Percentiles rank a stretch among this genome's conserved stretches.
These are phyloP conservation scores for Glossophaga mutica DNA, from an alignment of 2,797 vertebrate species.

Conservation along the genomic window DNA sequence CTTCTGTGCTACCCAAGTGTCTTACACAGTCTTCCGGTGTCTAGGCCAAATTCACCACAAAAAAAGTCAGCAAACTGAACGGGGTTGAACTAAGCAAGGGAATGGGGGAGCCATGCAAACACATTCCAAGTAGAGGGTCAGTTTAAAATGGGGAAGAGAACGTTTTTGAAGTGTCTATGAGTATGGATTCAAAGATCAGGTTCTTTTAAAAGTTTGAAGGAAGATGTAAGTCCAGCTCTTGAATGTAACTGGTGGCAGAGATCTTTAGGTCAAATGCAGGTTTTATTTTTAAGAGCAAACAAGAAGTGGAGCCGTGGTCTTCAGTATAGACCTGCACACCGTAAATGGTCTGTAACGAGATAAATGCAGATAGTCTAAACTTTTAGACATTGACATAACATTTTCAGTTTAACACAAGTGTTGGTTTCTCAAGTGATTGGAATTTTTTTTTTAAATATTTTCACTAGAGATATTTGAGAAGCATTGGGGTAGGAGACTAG, in stretches of 20 bases:
- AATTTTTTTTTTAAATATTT: background rate
- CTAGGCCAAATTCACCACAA: slow-evolving; percentile 7
- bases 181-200: background rate
- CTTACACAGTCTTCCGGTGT: background rate
- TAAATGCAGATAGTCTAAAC: background rate
- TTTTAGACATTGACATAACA: background rate
- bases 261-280: background rate
- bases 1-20: background rate
- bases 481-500: background rate
- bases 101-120: background rate
- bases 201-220: slow-evolving; percentile 35
- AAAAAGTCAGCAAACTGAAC: background rate
- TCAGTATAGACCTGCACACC: background rate
- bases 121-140: background rate
- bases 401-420: background rate
- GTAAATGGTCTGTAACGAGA: background rate
- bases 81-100: background rate
- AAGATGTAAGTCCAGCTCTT: background rate
- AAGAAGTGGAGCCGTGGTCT: background rate
- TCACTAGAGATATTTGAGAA: slow-evolving; percentile 29
- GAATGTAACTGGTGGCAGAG: background rate
- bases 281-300: background rate
- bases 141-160: background rate
- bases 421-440: background rate
- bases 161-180: background rate